These are phyloP conservation scores for Invenusta paracnida DNA, from an alignment of 2,888 invertebrate species.

Conservation along the genomic window DNA sequence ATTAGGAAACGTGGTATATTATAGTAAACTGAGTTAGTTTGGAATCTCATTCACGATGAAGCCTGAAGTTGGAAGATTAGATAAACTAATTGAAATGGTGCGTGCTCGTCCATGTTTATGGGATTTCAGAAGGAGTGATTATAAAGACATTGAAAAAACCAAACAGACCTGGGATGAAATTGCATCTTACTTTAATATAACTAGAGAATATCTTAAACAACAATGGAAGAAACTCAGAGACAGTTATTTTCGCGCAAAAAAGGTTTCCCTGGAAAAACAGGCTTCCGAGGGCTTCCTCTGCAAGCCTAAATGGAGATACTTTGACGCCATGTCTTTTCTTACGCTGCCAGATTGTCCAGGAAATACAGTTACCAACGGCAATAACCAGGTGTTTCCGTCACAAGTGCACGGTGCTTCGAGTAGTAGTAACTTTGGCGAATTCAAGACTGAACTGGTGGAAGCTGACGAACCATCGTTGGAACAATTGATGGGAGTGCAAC, in stretches of 20 bases:
- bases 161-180: not conserved
- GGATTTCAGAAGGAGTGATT: not conserved
- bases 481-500: not conserved
- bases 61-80: no score
- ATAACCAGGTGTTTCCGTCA: not conserved
- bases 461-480: not conserved
- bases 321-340: constrained; percentile 1
- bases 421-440: no score
- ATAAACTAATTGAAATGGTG: not conserved
- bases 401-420: not conserved
- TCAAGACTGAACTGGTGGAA: not conserved
- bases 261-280: not conserved
- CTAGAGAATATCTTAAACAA: not conserved
- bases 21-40: no score
- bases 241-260: not conserved
- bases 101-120: not conserved
- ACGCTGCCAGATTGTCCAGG: not conserved
- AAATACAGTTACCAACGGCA: not conserved
- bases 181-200: not conserved
- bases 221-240: not conserved
- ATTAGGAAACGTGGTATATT: no score
- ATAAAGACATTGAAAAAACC: not conserved
- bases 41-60: no score
- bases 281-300: not conserved
- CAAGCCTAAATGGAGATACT: constrained; percentile 3